Evolutionary conservation across 1,140 invertebrate genomes (phyloP).

Genomic region (Caenorhabditis remanei): DNA sequence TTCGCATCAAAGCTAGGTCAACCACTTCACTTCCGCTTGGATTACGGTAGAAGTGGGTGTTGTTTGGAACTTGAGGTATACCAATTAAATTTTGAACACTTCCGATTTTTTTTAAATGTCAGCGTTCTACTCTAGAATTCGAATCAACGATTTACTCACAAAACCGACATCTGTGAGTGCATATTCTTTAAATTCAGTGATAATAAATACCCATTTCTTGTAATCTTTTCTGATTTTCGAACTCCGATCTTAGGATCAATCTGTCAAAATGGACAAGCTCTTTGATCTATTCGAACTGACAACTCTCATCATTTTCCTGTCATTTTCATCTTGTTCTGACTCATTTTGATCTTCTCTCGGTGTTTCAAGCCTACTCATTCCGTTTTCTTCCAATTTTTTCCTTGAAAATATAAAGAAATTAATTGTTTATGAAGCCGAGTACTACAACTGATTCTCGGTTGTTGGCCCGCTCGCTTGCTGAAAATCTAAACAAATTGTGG

Average conservation of each 20-base stretch:
- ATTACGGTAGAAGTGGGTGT: neutral
- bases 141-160: too few species aligned
- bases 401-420: neutral
- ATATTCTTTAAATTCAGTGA: too few species aligned
- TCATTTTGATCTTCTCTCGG: neutral
- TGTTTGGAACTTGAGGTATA: too few species aligned
- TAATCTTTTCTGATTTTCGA: neutral
- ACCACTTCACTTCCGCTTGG: neutral
- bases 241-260: constrained; percentile 20
- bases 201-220: too few species aligned
- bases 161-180: too few species aligned
- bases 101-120: too few species aligned
- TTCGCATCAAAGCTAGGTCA: neutral
- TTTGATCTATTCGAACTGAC: constrained; percentile 18
- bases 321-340: constrained; percentile 6
- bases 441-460: constrained; percentile 42
- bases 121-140: too few species aligned
- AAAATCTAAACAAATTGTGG: constrained; percentile 51
- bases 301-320: constrained; percentile 4
- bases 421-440: constrained; percentile 47
- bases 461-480: neutral
- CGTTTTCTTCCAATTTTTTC: neutral
- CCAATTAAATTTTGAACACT: too few species aligned
- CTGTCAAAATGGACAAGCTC: neutral
- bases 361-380: constrained; percentile 10